phyloP scores from a whole-genome alignment of 2,113 vertebrate species.

The Alosa alosa region DNA sequence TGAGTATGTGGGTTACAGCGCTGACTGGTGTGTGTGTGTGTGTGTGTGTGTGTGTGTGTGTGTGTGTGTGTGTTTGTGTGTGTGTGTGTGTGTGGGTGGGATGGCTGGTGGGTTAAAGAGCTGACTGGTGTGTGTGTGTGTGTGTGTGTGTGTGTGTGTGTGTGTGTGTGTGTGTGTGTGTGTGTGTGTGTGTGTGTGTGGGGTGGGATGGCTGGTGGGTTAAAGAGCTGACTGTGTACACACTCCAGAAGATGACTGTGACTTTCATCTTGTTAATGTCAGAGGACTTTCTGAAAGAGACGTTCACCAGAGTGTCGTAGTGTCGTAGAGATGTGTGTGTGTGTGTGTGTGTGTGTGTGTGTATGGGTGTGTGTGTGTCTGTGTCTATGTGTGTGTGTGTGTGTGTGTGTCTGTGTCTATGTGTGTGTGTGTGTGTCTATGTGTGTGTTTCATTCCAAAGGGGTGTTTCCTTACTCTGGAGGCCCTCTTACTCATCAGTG shows the following conservation, averaged over 20 bases:
- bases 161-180: neutral
- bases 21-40: neutral
- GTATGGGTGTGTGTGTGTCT: conserved; percentile 23
- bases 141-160: no score
- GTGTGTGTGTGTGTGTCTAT: conserved; percentile 28
- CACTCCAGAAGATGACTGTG: no score
- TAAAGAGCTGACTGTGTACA: no score
- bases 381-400: conserved; percentile 24
- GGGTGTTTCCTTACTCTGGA: no score
- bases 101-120: no score
- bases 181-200: neutral
- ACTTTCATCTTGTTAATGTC: no score
- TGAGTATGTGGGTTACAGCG: neutral
- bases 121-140: no score
- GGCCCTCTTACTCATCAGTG: neutral
- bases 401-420: conserved; percentile 33
- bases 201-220: no score
- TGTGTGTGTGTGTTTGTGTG: neutral
- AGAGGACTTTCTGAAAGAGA: no score
- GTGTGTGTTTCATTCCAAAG: neutral
- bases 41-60: conserved; percentile 18
- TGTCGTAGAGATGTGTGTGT: neutral
- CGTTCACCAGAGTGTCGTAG: no score
- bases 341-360: conserved; percentile 37
- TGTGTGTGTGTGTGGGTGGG: no score